Percentiles rank a stretch among this genome's conserved stretches.
phyloP scores from a whole-genome alignment of 1,140 invertebrate genomes.

The Chironomus striatipennis region DNA sequence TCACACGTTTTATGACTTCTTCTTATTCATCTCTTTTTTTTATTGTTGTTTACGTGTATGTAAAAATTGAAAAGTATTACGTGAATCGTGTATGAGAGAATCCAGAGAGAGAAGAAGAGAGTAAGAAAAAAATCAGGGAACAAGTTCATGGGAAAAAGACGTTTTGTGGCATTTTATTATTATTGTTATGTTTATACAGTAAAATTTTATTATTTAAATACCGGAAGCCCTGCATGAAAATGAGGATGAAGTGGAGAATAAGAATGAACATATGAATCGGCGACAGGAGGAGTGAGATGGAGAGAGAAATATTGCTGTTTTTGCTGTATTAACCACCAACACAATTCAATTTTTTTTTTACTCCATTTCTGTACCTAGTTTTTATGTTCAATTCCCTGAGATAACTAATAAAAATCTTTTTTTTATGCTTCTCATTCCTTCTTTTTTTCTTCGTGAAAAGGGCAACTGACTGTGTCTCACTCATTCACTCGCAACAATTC shows the following conservation, averaged over 20 bases:
- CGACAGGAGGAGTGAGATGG: too few species aligned
- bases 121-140: background rate
- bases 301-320: background rate
- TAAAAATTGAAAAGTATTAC: background rate
- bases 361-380: background rate
- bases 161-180: too few species aligned
- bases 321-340: conserved; percentile 6
- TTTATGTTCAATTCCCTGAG: too few species aligned
- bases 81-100: too few species aligned
- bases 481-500: too few species aligned
- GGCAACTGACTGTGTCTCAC: too few species aligned
- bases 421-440: background rate
- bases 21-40: background rate
- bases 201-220: conserved; percentile 15
- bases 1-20: background rate
- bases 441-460: background rate
- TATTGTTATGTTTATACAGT: too few species aligned
- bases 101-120: background rate
- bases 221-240: background rate
- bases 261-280: too few species aligned
- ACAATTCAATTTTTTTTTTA: conserved; percentile 9
- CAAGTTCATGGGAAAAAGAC: background rate
- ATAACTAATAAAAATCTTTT: background rate
- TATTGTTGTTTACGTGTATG: background rate
- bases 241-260: too few species aligned